Base-by-base conservation (phyloP, 2,888 invertebrate genomes). In the Agriopis leucophaearia region DNA sequence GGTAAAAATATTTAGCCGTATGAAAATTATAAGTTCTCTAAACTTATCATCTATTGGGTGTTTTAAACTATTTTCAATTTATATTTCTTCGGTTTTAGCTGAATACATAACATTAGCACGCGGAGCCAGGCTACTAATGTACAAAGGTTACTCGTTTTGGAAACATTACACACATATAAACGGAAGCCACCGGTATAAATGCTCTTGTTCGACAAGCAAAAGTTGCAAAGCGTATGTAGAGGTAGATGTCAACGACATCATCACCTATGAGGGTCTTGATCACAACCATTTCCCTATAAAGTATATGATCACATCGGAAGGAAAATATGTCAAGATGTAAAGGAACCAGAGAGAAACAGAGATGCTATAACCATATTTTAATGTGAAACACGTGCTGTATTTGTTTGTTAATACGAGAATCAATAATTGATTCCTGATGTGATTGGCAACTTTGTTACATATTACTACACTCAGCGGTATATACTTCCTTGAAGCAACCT, bases 61-160 rank as follows among this genome's bases (percentile, higher is more conserved):
- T 27, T 27, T 27, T 27, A 27, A 3, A 27, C 3, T 5, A 5
- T 27, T 1, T 27, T 27, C 27, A 27, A 27, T 27, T 3, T 51
- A 35, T 8, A 13, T 3, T 10, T 27, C 13, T 47, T 45, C 12
- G 15, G 15, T 71, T 71, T 47, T 62, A 72, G 72, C 72, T 12
- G 18, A 48, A 15, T 72, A 63, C n/a, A 69, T 73, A 12, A 66
- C 55, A 0, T 42, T 73, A n/a, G 54, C 2, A n/a, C 48, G 69
- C 0, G 47, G 52, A 8, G 42, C 60, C 0, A 50, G 6, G 10
- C 38, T 74, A 18, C 68, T 76, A 0, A 35, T 60, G 42, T 27
- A 69, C 2, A 50, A 70, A 8, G 70, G 70, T 8, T 74, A 72
- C 18, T 61, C 70, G 0, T 76, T 69, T 44, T 66, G 66, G 35